A percentile compares a stretch with the other conserved stretches of the same genome.
These are phyloP conservation scores for Carabus problematicus DNA, from an alignment of 2,888 invertebrate genomes.

Conservation along the genomic window DNA sequence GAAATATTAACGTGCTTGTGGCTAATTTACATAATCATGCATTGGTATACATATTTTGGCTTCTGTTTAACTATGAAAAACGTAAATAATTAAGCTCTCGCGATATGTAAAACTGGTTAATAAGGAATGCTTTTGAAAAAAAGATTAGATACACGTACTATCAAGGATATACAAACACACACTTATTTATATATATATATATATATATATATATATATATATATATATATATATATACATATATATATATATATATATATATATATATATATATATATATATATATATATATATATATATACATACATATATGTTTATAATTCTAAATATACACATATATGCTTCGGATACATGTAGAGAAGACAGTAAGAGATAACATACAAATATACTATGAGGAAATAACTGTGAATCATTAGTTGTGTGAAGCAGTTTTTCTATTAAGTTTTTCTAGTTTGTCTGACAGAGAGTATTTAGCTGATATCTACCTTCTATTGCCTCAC, in stretches of 20 bases:
- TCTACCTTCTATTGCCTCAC: too few relatives aligned
- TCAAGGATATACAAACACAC: background rate
- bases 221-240: too few relatives aligned
- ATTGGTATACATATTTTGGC: conserved; percentile 18
- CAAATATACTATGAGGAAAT: conserved; percentile 13
- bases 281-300: too few relatives aligned
- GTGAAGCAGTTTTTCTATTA: background rate
- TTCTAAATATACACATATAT: too few relatives aligned
- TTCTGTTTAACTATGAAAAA: conserved; percentile 14
- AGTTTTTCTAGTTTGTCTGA: too few relatives aligned
- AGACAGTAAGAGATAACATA: background rate
- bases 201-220: too few relatives aligned
- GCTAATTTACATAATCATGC: conserved; percentile 18
- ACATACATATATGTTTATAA: too few relatives aligned
- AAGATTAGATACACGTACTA: background rate
- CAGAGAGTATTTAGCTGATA: too few relatives aligned
- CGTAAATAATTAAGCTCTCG: conserved; percentile 15
- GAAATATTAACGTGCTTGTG: conserved; percentile 18
- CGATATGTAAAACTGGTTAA: background rate
- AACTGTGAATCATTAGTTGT: conserved; percentile 18
- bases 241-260: background rate
- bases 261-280: too few relatives aligned
- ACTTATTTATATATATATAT: too few relatives aligned
- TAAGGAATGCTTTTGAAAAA: background rate
- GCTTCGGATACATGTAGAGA: too few relatives aligned